phyloP scores from a whole-genome alignment of 2,113 vertebrate genomes.

The Henicopernis longicauda region DNA sequence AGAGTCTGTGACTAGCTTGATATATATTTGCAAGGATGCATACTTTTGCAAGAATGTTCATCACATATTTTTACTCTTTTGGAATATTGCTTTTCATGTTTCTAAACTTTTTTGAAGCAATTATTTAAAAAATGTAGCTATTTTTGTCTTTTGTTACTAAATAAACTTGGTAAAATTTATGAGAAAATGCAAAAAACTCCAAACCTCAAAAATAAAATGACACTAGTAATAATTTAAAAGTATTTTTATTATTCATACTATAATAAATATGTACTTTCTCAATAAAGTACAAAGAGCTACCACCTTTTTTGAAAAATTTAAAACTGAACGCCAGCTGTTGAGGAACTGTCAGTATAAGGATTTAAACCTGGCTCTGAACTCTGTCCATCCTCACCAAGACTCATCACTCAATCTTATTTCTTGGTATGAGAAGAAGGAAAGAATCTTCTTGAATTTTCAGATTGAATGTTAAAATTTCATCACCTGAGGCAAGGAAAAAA shows the following conservation, averaged over 20 bases:
- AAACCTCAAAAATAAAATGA: neutral
- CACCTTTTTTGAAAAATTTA: fast-evolving
- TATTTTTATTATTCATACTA: neutral
- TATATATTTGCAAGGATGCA: neutral
- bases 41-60: neutral
- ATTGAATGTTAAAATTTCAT: neutral
- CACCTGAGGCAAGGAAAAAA: neutral
- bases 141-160: neutral
- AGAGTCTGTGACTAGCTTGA: neutral
- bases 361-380: neutral
- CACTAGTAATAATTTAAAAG: neutral
- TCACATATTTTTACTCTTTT: neutral
- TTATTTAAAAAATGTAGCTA: fast-evolving
- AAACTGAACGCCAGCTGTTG: neutral
- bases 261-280: neutral
- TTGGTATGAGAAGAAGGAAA: neutral
- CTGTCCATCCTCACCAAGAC: neutral
- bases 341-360: neutral
- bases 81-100: fast-evolving
- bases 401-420: neutral
- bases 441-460: neutral
- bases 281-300: neutral
- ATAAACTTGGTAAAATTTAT: neutral
- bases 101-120: neutral
- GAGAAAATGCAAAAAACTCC: fast-evolving